Conservation (phyloP, 2,797 vertebrate genomes). For the Antrozous pallidus region DNA sequence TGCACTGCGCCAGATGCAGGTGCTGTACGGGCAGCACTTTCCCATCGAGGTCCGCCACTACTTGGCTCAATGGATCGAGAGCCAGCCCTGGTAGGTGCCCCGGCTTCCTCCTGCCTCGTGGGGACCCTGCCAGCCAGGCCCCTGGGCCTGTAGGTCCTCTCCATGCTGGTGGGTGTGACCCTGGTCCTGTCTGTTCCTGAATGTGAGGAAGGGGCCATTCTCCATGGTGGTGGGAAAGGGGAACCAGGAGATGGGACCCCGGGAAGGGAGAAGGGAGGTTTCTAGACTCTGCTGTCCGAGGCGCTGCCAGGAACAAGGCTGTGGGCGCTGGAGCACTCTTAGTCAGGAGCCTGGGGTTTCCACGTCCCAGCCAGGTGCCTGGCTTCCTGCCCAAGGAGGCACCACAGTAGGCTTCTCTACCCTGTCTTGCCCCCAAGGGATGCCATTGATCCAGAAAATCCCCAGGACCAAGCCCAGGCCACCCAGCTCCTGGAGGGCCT, state of each 20-base stretch:
- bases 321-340: background rate
- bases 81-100: conserved; percentile 86
- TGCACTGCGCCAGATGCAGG: conserved; percentile 92
- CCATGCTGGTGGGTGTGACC: conserved; percentile 26
- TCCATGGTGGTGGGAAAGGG: conserved; percentile 57
- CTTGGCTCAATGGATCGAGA: conserved; percentile 90
- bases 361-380: background rate
- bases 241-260: conserved; percentile 34
- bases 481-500: conserved; percentile 91
- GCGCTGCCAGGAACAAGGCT: background rate
- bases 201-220: conserved; percentile 35
- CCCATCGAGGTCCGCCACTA: conserved; percentile 93
- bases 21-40: conserved; percentile 89
- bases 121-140: background rate
- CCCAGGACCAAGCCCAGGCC: conserved; percentile 92
- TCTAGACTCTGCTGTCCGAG: background rate
- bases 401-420: background rate
- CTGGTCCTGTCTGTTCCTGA: background rate
- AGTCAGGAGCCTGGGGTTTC: background rate
- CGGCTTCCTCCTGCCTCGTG: background rate
- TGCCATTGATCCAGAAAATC: conserved; percentile 92
- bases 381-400: background rate
- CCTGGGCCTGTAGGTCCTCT: background rate
- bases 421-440: conserved; percentile 84
- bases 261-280: conserved; percentile 18